A percentile compares a stretch with the other conserved stretches of the same genome.
phyloP scores from a whole-genome alignment of 2,797 vertebrate species.

The Diglossa cyanea region DNA sequence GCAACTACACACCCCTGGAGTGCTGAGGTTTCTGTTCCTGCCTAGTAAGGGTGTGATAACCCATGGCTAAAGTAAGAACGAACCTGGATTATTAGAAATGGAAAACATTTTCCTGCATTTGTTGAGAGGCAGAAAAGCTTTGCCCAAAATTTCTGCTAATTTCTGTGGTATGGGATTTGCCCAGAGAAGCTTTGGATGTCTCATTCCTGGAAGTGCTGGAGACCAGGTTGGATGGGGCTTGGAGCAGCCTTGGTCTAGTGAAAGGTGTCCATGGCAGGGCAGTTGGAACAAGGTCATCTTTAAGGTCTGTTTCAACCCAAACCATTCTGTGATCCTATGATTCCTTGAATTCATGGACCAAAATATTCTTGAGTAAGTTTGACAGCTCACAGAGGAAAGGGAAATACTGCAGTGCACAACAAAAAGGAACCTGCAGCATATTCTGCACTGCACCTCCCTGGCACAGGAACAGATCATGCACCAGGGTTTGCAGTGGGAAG shows the following conservation, averaged over 20 bases:
- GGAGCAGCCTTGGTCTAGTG: background rate
- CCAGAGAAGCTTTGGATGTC: background rate
- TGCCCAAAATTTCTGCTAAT: background rate
- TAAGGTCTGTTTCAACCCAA: background rate
- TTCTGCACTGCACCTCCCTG: background rate
- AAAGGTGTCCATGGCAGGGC: background rate
- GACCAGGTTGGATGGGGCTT: background rate
- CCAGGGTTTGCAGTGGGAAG: background rate
- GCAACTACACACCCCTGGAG: background rate
- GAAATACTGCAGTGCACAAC: background rate
- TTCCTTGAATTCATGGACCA: background rate
- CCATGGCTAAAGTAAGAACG: background rate
- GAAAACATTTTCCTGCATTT: background rate
- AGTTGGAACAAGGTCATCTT: background rate
- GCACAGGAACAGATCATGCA: rapidly evolving
- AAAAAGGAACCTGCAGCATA: background rate
- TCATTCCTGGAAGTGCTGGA: background rate
- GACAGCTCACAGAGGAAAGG: background rate
- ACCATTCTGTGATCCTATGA: background rate
- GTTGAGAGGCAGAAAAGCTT: background rate
- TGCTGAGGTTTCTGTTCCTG: background rate
- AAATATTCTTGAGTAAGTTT: background rate
- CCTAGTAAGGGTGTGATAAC: background rate
- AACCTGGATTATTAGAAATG: background rate
- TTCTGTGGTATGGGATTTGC: background rate